Evolutionary conservation across 2,888 invertebrate genomes (phyloP).

Genomic region (Meiosimyza platycephala): DNA sequence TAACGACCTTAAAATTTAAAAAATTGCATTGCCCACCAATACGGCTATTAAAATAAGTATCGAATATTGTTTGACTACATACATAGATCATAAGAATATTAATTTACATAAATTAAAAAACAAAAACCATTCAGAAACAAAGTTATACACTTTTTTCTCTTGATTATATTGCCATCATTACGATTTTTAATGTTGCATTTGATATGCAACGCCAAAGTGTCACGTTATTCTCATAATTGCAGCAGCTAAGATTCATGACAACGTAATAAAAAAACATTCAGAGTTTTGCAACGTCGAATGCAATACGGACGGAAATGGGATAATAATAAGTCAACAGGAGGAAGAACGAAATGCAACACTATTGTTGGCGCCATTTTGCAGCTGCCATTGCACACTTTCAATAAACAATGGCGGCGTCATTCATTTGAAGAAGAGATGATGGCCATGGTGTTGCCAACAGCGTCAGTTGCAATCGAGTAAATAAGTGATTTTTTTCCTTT

Average conservation of each 20-base stretch:
- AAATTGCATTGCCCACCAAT: too few species aligned
- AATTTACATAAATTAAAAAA: too few species aligned
- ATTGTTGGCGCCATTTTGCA: slow-evolving; percentile 3
- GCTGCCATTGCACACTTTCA: neutral
- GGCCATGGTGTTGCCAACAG: neutral
- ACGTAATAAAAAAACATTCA: neutral
- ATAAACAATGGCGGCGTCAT: too few species aligned
- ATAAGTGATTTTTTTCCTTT: too few species aligned
- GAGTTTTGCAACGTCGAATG: too few species aligned
- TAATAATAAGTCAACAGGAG: slow-evolving; percentile 4
- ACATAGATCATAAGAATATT: too few species aligned
- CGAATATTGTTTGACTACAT: too few species aligned
- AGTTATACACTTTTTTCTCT: neutral
- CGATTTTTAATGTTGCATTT: neutral
- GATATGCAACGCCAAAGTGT: neutral
- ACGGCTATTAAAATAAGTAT: too few species aligned
- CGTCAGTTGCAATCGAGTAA: neutral
- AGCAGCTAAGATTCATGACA: neutral
- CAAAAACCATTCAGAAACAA: neutral
- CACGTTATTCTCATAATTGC: slow-evolving; percentile 10
- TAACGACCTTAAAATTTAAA: too few species aligned
- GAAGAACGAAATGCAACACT: neutral
- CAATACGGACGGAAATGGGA: slow-evolving; percentile 10
- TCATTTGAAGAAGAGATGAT: too few species aligned
- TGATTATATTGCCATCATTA: neutral